phyloP scores from a whole-genome alignment of 1,140 invertebrate species.

The Brachionus calyciflorus region DNA sequence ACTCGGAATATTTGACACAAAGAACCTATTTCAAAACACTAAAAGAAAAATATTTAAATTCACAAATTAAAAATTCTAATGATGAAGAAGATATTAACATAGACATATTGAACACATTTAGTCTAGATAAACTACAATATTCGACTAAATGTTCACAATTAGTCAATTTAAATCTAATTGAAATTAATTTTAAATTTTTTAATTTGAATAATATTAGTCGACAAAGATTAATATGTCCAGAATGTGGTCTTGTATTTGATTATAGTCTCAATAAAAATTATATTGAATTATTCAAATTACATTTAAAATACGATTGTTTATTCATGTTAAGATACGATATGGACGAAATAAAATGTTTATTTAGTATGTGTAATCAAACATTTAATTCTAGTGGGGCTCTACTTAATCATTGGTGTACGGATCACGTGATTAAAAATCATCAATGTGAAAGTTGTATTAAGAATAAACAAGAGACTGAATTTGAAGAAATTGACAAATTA shows the following conservation, averaged over 20 bases:
- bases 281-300: neutral
- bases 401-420: neutral
- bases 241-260: conserved; percentile 18
- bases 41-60: conserved; percentile 20
- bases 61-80: neutral
- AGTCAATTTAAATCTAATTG: neutral
- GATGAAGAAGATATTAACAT: too few relatives aligned
- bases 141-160: conserved; percentile 10
- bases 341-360: conserved; percentile 9
- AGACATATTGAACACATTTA: neutral
- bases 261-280: conserved; percentile 9
- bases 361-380: neutral
- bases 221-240: neutral
- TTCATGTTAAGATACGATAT: neutral
- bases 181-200: conserved; percentile 9
- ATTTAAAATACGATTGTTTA: conserved; percentile 39
- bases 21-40: neutral
- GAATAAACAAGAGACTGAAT: neutral
- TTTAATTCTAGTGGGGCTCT: neutral
- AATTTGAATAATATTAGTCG: neutral
- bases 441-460: neutral
- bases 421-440: neutral
- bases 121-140: neutral
- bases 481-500: neutral
- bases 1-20: neutral